These are phyloP conservation scores for Craseonycteris thonglongyai DNA, from an alignment of 2,113 vertebrate genomes.

Conservation along the genomic window DNA sequence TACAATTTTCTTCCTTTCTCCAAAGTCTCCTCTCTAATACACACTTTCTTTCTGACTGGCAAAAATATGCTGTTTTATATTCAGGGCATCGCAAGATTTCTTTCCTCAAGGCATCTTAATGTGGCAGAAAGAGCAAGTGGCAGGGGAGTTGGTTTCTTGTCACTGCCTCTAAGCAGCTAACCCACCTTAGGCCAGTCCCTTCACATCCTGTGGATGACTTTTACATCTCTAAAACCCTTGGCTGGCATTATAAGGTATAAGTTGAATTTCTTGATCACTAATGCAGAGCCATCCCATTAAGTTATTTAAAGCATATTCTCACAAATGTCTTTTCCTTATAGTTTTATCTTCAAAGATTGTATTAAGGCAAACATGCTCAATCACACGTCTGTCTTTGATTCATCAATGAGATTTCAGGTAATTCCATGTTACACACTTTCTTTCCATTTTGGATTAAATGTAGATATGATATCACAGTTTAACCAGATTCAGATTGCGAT, in stretches of 20 bases:
- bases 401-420: neutral
- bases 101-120: neutral
- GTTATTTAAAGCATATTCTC: constrained; percentile 16
- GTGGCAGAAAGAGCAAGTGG: neutral
- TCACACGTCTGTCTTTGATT: neutral
- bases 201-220: neutral
- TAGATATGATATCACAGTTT: neutral
- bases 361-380: neutral
- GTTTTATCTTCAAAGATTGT: neutral
- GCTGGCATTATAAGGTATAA: neutral
- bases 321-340: neutral
- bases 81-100: neutral
- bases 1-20: neutral
- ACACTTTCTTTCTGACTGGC: neutral
- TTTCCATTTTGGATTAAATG: neutral
- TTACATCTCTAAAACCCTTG: neutral
- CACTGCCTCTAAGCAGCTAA: neutral
- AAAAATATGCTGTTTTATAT: neutral
- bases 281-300: neutral
- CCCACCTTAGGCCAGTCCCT: neutral
- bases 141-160: neutral
- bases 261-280: neutral
- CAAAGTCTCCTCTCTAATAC: neutral
- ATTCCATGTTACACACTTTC: neutral
- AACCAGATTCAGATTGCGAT: neutral